phyloP scores from a whole-genome alignment of 2,888 invertebrate species.

The Acanthococcus lagerstroemiae region DNA sequence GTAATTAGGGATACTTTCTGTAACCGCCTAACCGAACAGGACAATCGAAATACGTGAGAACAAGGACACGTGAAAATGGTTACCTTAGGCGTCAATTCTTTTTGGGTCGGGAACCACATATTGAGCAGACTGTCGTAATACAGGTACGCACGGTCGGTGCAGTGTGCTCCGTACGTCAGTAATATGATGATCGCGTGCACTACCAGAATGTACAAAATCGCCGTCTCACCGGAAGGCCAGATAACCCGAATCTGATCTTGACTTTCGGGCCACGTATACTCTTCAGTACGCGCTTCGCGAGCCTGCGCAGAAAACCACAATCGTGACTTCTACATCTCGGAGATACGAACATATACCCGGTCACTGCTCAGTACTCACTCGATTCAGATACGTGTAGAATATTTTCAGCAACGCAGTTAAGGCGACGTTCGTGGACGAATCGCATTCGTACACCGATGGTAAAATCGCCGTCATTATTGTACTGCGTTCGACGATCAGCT shows the following conservation, averaged over 20 bases:
- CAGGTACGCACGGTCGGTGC: slow-evolving; percentile 31
- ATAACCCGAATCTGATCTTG: slow-evolving; percentile 67
- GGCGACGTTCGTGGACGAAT: slow-evolving; percentile 46
- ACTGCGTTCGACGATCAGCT: slow-evolving; percentile 80
- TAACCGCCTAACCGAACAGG: too few relatives aligned
- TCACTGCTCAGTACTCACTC: slow-evolving; percentile 46
- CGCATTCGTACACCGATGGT: slow-evolving; percentile 44
- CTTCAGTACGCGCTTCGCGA: slow-evolving; percentile 51
- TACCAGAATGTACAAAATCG: slow-evolving; percentile 65
- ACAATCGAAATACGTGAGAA: background rate
- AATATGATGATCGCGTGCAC: slow-evolving; percentile 77
- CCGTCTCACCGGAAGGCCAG: slow-evolving; percentile 65
- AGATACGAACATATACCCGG: slow-evolving; percentile 11
- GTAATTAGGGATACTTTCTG: too few relatives aligned
- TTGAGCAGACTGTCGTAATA: slow-evolving; percentile 55
- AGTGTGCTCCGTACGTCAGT: slow-evolving; percentile 55
- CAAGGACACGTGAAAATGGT: too few relatives aligned
- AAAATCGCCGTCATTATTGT: slow-evolving; percentile 74
- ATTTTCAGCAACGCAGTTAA: slow-evolving; percentile 61
- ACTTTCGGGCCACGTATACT: slow-evolving; percentile 49
- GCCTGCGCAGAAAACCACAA: slow-evolving; percentile 43
- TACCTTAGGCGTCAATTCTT: slow-evolving; percentile 54
- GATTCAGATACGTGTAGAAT: slow-evolving; percentile 63
- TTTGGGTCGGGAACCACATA: slow-evolving; percentile 71
- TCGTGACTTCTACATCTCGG: background rate